Evolutionary conservation across 2,797 vertebrate genomes (phyloP).

Genomic region (Acanthurus tractus): DNA sequence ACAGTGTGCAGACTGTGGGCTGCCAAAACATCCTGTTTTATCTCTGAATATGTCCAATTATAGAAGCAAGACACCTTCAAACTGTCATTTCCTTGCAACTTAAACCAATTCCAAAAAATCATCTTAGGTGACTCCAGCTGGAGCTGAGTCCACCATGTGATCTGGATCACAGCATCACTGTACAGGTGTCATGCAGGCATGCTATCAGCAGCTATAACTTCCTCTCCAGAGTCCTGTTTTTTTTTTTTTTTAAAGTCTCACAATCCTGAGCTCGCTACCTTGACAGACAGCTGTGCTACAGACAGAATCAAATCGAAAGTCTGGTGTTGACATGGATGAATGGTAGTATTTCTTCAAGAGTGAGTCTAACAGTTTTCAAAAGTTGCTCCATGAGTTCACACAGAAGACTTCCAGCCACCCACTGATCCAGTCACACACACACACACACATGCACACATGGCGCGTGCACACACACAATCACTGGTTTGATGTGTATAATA

Average conservation of each 20-base stretch:
- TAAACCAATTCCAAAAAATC: constrained; percentile 24
- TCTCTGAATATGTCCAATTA: constrained; percentile 37
- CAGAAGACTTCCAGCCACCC: constrained; percentile 38
- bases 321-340: constrained; percentile 55
- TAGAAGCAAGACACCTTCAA: constrained; percentile 27
- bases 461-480: constrained; percentile 5
- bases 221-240: constrained; percentile 29
- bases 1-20: not conserved
- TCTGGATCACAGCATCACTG: constrained; percentile 46
- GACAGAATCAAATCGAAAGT: constrained; percentile 59
- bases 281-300: constrained; percentile 60
- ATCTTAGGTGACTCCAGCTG: constrained; percentile 28
- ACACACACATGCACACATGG: not conserved
- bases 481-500: constrained; percentile 49
- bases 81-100: constrained; percentile 41
- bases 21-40: constrained; percentile 50
- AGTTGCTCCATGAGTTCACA: constrained; percentile 49
- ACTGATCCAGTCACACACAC: constrained; percentile 31
- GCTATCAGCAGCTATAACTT: constrained; percentile 21
- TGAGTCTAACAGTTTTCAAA: constrained; percentile 49
- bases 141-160: constrained; percentile 32
- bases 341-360: constrained; percentile 51
- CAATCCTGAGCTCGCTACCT: constrained; percentile 44
- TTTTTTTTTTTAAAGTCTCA: constrained; percentile 20
- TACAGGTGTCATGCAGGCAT: constrained; percentile 38